These are phyloP conservation scores for Leucoraja ocellata DNA, from an alignment of 2,797 vertebrate genomes.

Conservation along the genomic window DNA sequence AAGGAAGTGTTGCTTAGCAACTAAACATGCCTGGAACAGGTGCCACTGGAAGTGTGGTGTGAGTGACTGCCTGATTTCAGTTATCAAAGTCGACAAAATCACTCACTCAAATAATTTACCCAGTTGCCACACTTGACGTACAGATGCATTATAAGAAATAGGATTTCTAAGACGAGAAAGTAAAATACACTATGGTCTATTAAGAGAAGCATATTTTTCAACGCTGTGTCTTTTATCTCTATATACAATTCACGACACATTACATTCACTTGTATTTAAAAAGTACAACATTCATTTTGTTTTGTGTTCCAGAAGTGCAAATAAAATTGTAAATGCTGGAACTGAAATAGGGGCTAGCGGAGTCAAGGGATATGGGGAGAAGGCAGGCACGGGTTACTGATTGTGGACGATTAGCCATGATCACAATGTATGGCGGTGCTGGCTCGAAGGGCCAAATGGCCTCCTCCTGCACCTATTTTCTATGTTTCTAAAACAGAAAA, in stretches of 20 bases:
- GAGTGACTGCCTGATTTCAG: neutral
- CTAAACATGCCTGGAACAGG: neutral
- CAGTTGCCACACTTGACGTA: neutral
- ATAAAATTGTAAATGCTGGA: too few relatives aligned
- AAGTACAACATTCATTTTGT: neutral
- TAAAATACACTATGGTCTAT: neutral
- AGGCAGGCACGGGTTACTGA: too few relatives aligned
- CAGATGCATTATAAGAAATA: neutral
- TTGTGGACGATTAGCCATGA: too few relatives aligned
- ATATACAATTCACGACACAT: neutral
- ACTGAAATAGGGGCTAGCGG: too few relatives aligned
- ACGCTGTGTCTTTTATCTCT: neutral
- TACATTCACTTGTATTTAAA: neutral
- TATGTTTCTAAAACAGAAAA: too few relatives aligned
- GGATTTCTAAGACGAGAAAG: too few relatives aligned
- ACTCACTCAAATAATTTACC: neutral
- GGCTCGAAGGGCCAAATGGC: too few relatives aligned
- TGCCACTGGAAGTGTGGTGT: neutral
- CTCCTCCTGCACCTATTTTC: too few relatives aligned
- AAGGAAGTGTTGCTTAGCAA: neutral
- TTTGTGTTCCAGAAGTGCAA: neutral
- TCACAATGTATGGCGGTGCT: too few relatives aligned
- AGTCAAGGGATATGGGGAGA: too few relatives aligned
- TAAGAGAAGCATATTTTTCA: neutral
- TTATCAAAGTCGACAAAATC: neutral